These are phyloP conservation scores for Diarsia brunnea DNA, from an alignment of 2,888 invertebrate genomes.

Conservation along the genomic window DNA sequence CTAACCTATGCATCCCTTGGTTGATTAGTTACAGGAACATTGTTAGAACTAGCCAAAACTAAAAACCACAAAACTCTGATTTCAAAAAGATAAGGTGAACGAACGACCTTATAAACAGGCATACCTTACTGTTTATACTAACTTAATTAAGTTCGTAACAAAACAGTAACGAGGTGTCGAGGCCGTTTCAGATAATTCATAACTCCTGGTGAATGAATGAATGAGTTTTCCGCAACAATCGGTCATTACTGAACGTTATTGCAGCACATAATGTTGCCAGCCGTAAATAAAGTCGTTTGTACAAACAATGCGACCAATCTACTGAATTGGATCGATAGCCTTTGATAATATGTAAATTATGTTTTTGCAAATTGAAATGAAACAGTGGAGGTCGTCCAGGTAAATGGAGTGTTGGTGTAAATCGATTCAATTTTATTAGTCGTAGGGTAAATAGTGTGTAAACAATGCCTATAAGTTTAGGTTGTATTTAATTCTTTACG, in stretches of 20 bases:
- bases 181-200: conserved; percentile 47
- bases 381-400: conserved; percentile 1
- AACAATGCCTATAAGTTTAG: background rate
- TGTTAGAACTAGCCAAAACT: background rate
- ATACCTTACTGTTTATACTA: conserved; percentile 21
- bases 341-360: conserved; percentile 35
- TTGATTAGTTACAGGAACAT: background rate
- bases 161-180: conserved; percentile 47
- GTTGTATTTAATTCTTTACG: background rate
- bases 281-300: conserved; percentile 48
- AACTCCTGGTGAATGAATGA: conserved; percentile 33
- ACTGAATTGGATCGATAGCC: conserved; percentile 37
- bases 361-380: conserved; percentile 39
- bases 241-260: conserved; percentile 54
- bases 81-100: conserved; percentile 22
- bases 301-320: conserved; percentile 53
- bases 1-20: background rate
- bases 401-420: background rate
- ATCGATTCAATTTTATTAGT: background rate
- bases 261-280: conserved; percentile 26
- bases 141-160: conserved; percentile 52
- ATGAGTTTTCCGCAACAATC: conserved; percentile 41
- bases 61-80: conserved; percentile 13
- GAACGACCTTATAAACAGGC: conserved; percentile 29
- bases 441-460: background rate